Evolutionary conservation across 2,888 invertebrate genomes (phyloP).

Genomic region (Adelphocoris suturalis): DNA sequence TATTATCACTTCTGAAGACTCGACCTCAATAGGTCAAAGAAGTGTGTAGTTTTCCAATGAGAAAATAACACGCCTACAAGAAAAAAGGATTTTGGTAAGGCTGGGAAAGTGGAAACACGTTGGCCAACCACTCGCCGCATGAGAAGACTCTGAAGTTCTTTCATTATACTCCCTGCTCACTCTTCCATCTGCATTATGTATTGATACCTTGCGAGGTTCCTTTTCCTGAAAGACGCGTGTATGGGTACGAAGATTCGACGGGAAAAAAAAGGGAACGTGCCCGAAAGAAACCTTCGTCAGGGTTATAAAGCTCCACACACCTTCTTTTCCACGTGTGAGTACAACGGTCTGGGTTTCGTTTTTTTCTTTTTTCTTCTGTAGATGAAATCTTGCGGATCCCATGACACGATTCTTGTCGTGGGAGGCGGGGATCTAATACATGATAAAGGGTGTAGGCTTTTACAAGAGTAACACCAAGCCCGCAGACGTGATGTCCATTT

Average conservation of each 20-base stretch:
- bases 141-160: neutral
- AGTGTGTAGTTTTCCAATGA: too few relatives aligned
- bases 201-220: neutral
- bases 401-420: slow-evolving; percentile 6
- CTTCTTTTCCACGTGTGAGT: neutral
- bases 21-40: too few relatives aligned
- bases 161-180: neutral
- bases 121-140: neutral
- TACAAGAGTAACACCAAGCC: neutral
- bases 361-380: neutral
- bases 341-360: neutral
- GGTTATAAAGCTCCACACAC: neutral
- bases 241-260: neutral
- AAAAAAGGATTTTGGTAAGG: too few relatives aligned
- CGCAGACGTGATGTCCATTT: slow-evolving; percentile 1
- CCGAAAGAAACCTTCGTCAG: neutral
- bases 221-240: neutral
- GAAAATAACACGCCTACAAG: too few relatives aligned
- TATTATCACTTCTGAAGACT: too few relatives aligned
- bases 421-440: neutral
- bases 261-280: neutral
- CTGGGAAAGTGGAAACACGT: too few relatives aligned
- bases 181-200: slow-evolving; percentile 2
- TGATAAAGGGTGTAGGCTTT: slow-evolving; percentile 21
- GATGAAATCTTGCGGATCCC: slow-evolving; percentile 5